phyloP scores from a whole-genome alignment of 2,888 invertebrate genomes.

The Leucoptera coffeella region DNA sequence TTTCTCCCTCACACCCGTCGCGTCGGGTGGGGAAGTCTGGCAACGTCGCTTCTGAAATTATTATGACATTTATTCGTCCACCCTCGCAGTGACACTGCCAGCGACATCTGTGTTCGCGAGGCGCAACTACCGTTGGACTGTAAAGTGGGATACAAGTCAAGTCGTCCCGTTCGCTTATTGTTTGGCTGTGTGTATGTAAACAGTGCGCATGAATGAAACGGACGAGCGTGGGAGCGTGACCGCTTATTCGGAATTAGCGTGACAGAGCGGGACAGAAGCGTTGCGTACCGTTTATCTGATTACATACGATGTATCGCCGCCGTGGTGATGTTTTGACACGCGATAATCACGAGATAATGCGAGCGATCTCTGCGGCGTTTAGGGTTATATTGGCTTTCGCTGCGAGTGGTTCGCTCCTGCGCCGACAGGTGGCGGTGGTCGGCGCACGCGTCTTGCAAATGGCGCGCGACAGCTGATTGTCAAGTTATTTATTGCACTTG shows the following conservation, averaged over 20 bases:
- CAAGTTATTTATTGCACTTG: constrained; percentile 7
- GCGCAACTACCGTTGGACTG: constrained; percentile 24
- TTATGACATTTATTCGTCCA: constrained; percentile 40
- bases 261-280: constrained; percentile 28
- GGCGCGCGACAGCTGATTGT: constrained; percentile 11
- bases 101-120: constrained; percentile 34
- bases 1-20: constrained; percentile 16
- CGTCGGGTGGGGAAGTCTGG: constrained; percentile 45
- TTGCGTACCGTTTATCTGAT: constrained; percentile 57
- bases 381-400: constrained; percentile 50
- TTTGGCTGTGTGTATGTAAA: constrained; percentile 52
- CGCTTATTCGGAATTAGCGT: constrained; percentile 11
- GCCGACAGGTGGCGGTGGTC: constrained; percentile 15
- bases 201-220: constrained; percentile 54
- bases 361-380: constrained; percentile 46
- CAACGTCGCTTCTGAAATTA: constrained; percentile 49
- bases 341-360: constrained; percentile 55
- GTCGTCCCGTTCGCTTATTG: constrained; percentile 53
- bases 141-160: constrained; percentile 45
- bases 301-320: constrained; percentile 55
- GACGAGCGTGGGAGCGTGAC: constrained; percentile 33
- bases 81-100: constrained; percentile 23
- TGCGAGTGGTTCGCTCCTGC: constrained; percentile 6
- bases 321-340: constrained; percentile 56
- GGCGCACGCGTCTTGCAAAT: constrained; percentile 8